Evolutionary conservation across 2,888 invertebrate genomes (phyloP), one percentile per base, ranked within the genome.

Genomic region (Portevinia maculata): DNA sequence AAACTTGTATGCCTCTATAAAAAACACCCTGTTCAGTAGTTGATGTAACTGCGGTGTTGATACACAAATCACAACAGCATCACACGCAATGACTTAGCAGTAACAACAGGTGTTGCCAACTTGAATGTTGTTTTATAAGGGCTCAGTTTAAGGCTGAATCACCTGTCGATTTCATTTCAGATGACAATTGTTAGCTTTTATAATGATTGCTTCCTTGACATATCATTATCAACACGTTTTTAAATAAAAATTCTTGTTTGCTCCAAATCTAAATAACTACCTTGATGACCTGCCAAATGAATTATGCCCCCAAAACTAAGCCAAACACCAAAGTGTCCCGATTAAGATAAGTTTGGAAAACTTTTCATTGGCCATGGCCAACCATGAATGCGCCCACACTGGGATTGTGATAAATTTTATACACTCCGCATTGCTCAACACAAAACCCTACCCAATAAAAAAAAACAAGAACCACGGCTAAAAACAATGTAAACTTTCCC

Each of bases 201-300:
- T n/a, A n/a, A n/a, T n/a, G n/a, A n/a, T n/a, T n/a, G n/a, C n/a
- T n/a, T n/a, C n/a, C n/a, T n/a, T n/a, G n/a, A n/a, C n/a, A n/a
- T n/a, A n/a, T n/a, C n/a, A n/a, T n/a, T n/a, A n/a, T n/a, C n/a
- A n/a, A n/a, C n/a, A n/a, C n/a, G 13, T 37, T 37, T 37, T n/a
- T 13, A 13, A n/a, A n/a, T n/a, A 34, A 6, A 39, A 15, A 4
- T 13, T 13, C 13, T 5, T 7, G 15, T 28, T n/a, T 28, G 30
- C 13, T 21, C 9, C 24, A 39, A 52, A 24, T 53, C 15, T 30
- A 17, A 52, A 17, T 34, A 1, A 9, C 9, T 24, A 39, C 28
- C 34, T 70, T 70, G 78, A 78, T 71, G 50, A 44, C 59, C 64
- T 73, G 79, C 79, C 79, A 79, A 79, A 73, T 57, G 59, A 73